Conservation (phyloP, 1,140 invertebrate species). For the Alviniconcha marisindica region DNA sequence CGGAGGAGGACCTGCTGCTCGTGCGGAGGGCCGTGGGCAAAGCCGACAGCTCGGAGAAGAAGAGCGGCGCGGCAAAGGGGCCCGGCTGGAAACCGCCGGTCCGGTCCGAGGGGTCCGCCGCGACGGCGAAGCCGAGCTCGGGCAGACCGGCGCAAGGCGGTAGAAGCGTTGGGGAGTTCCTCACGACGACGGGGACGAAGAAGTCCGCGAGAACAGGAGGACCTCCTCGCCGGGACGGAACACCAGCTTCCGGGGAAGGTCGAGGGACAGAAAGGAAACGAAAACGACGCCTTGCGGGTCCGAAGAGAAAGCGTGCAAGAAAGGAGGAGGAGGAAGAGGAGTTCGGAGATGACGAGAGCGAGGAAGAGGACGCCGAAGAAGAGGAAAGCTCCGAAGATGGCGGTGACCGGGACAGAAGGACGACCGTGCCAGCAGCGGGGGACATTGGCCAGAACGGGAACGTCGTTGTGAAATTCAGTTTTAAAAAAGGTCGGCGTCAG, state of each 20-base stretch:
- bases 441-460: not conserved
- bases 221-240: no score
- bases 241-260: no score
- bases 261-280: not conserved
- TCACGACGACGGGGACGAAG: not conserved
- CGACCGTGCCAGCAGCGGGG: no score
- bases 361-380: not conserved
- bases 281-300: not conserved
- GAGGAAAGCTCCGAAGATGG: no score
- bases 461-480: not conserved
- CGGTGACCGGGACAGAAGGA: no score
- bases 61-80: not conserved
- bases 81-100: not conserved
- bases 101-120: not conserved
- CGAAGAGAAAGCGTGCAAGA: not conserved
- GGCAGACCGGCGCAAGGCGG: no score
- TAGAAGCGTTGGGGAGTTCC: no score
- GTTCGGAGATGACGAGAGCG: not conserved
- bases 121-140: no score
- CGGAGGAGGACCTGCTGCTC: not conserved
- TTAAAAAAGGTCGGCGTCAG: not conserved
- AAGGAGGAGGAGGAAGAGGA: not conserved
- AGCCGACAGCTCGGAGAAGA: not conserved
- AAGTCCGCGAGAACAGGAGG: no score
- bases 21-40: not conserved